These are phyloP conservation scores for Aeoliscus strigatus DNA, from an alignment of 2,797 vertebrate species.

Conservation along the genomic window DNA sequence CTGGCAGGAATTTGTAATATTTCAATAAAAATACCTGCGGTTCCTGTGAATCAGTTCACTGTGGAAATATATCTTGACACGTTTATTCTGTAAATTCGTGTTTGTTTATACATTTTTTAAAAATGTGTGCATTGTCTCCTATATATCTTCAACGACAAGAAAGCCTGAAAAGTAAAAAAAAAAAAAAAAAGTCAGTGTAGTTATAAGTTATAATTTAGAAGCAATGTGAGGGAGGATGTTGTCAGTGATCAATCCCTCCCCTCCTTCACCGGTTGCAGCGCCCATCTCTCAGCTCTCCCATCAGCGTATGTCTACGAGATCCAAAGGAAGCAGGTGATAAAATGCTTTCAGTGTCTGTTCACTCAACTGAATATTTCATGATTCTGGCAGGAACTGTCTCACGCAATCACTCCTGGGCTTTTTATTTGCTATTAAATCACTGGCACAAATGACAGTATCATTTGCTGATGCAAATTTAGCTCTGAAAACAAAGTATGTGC, in stretches of 20 bases:
- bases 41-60: no score
- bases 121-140: no score
- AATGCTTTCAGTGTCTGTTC: constrained; percentile 46
- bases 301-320: constrained; percentile 26
- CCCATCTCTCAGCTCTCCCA: constrained; percentile 11
- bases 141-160: no score
- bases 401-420: constrained; percentile 26
- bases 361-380: constrained; percentile 59
- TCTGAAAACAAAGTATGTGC: constrained; percentile 14
- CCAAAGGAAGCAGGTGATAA: constrained; percentile 50
- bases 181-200: no score
- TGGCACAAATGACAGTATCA: constrained; percentile 18
- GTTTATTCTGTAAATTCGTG: no score
- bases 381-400: constrained; percentile 32
- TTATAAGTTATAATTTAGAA: no score
- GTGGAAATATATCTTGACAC: no score
- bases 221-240: no score
- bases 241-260: constrained; percentile 7
- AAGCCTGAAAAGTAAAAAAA: no score
- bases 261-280: constrained; percentile 4
- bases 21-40: no score
- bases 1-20: no score
- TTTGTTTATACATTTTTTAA: no score
- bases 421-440: constrained; percentile 55
- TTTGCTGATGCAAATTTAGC: constrained; percentile 38